These are phyloP conservation scores for Aphelinus certus DNA, from an alignment of 1,140 invertebrate species.

Conservation along the genomic window DNA sequence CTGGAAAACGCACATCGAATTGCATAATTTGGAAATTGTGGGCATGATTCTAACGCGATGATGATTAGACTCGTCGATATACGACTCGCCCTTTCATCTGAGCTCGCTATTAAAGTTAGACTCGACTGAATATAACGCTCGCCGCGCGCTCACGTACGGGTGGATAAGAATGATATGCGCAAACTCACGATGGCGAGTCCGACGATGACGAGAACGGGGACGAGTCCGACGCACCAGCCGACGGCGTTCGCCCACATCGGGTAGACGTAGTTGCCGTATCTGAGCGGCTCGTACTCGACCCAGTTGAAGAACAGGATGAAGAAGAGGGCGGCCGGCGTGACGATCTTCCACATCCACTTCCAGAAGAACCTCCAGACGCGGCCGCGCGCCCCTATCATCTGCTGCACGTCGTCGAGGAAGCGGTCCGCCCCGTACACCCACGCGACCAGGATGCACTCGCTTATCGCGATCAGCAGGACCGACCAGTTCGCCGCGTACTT, in stretches of 20 bases:
- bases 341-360: constrained; percentile 81
- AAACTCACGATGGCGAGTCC: constrained; percentile 70
- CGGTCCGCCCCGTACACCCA: constrained; percentile 87
- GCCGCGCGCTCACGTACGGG: no score
- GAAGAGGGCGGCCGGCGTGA: constrained; percentile 80
- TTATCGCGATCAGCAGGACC: constrained; percentile 82
- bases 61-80: no score
- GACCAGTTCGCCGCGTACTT: constrained; percentile 89
- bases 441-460: constrained; percentile 80
- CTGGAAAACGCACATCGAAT: no score
- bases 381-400: constrained; percentile 81
- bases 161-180: no score
- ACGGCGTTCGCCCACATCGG: constrained; percentile 80
- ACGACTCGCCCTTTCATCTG: no score
- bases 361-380: constrained; percentile 80
- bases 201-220: constrained; percentile 78
- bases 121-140: no score
- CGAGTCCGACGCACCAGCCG: constrained; percentile 80
- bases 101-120: no score
- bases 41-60: no score
- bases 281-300: constrained; percentile 81
- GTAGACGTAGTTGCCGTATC: constrained; percentile 78
- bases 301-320: constrained; percentile 85
- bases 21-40: no score
- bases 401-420: constrained; percentile 81